These are phyloP conservation scores for Nasonia longicornis DNA, from an alignment of 1,140 invertebrate species.

Conservation along the genomic window DNA sequence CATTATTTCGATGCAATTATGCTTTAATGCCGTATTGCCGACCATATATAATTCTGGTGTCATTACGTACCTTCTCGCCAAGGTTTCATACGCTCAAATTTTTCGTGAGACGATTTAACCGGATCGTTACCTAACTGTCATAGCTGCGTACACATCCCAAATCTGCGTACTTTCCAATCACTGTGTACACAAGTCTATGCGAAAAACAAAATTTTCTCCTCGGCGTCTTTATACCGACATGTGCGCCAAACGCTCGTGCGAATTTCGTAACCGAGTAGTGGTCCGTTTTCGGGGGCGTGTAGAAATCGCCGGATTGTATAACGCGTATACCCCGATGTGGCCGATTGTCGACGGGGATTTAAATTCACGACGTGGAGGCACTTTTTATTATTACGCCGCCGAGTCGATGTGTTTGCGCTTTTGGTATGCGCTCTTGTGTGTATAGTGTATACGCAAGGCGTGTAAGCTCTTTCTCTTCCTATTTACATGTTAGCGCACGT, in stretches of 20 bases:
- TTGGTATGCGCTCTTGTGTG: no score
- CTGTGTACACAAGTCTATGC: not conserved
- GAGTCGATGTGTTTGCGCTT: not conserved
- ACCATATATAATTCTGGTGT: no score
- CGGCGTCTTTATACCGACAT: not conserved
- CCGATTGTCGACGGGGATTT: not conserved
- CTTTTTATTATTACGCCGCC: not conserved
- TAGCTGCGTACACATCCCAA: not conserved
- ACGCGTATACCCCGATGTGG: not conserved
- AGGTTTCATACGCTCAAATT: not conserved
- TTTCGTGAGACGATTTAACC: no score
- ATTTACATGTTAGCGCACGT: not conserved
- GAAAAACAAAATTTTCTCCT: constrained; percentile 2
- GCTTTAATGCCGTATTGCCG: no score
- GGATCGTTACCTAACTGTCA: not conserved
- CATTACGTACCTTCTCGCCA: not conserved
- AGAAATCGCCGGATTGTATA: constrained; percentile 21
- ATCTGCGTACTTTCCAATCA: not conserved
- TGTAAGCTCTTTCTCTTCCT: not conserved
- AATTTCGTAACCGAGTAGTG: not conserved
- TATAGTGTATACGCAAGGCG: no score
- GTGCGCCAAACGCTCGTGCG: not conserved
- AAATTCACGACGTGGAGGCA: not conserved
- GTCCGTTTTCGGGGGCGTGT: constrained; percentile 15
- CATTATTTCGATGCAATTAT: no score